These are phyloP conservation scores for Belonocnema kinseyi DNA, from an alignment of 1,140 invertebrate species.

Conservation along the genomic window DNA sequence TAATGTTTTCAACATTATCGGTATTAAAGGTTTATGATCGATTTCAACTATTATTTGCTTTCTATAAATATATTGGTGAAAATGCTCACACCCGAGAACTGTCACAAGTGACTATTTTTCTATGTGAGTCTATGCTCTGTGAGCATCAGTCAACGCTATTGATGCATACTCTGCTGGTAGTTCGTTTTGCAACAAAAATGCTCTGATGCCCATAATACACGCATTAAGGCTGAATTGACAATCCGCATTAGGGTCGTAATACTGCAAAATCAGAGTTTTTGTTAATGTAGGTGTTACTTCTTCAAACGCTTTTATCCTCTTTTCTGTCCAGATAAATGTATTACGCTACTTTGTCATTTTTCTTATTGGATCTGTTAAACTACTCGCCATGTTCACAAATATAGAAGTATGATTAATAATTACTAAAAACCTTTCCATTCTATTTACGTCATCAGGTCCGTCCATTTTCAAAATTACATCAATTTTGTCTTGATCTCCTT, in stretches of 20 bases:
- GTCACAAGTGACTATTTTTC: conserved; percentile 74
- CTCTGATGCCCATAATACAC: conserved; percentile 60
- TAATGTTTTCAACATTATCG: conserved; percentile 68
- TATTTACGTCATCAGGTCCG: too few relatives aligned
- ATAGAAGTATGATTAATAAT: too few relatives aligned
- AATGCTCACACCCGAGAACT: conserved; percentile 63
- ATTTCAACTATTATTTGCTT: conserved; percentile 62
- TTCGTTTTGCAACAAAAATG: conserved; percentile 38
- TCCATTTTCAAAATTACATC: too few relatives aligned
- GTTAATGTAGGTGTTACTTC: too few relatives aligned
- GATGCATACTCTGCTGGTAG: conserved; percentile 62
- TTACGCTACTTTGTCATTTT: too few relatives aligned
- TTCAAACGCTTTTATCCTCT: too few relatives aligned
- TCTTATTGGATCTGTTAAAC: too few relatives aligned
- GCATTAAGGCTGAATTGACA: conserved; percentile 59
- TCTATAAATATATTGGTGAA: conserved; percentile 57
- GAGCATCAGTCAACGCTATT: conserved; percentile 40
- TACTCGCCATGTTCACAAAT: too few relatives aligned
- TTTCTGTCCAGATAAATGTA: too few relatives aligned
- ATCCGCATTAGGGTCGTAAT: conserved; percentile 52
- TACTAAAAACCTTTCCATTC: too few relatives aligned
- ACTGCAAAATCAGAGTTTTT: conserved; percentile 37
- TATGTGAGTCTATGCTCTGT: conserved; percentile 61
- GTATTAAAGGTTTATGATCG: conserved; percentile 69
- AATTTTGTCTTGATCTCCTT: too few relatives aligned